Evolutionary conservation across 2,797 vertebrate species (phyloP).

Genomic region (Numenius phaeopus): DNA sequence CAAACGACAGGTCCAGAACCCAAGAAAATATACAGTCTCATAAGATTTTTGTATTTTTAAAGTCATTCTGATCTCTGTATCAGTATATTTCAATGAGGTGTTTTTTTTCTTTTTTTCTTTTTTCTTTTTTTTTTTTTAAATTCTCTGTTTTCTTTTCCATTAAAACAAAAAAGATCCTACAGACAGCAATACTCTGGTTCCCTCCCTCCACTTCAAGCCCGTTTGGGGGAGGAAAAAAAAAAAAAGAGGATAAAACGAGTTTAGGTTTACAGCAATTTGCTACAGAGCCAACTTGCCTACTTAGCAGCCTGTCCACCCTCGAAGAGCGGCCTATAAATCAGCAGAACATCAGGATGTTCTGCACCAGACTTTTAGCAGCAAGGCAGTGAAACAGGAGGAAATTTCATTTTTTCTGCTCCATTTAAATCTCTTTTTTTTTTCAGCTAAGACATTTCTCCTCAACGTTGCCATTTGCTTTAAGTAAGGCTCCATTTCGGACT

Average conservation of each 20-base stretch:
- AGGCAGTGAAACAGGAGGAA: constrained; percentile 45
- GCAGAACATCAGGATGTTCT: constrained; percentile 21
- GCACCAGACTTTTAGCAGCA: constrained; percentile 64
- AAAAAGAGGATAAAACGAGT: not conserved
- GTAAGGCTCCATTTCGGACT: not conserved
- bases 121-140: not conserved
- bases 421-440: constrained; percentile 28
- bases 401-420: constrained; percentile 37
- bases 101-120: not conserved
- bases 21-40: not conserved
- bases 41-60: not conserved
- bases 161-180: not conserved
- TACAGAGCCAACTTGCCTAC: constrained; percentile 15
- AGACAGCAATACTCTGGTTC: not conserved
- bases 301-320: constrained; percentile 38
- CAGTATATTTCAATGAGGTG: not conserved
- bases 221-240: not conserved
- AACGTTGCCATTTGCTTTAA: not conserved
- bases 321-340: constrained; percentile 9
- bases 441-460: not conserved
- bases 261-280: constrained; percentile 36
- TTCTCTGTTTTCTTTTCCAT: not conserved
- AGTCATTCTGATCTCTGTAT: not conserved
- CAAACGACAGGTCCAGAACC: not conserved
- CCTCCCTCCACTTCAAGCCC: not conserved